Evolutionary conservation across 23 tunicate species (phyloP).

Genomic region (Diplosoma virens): DNA sequence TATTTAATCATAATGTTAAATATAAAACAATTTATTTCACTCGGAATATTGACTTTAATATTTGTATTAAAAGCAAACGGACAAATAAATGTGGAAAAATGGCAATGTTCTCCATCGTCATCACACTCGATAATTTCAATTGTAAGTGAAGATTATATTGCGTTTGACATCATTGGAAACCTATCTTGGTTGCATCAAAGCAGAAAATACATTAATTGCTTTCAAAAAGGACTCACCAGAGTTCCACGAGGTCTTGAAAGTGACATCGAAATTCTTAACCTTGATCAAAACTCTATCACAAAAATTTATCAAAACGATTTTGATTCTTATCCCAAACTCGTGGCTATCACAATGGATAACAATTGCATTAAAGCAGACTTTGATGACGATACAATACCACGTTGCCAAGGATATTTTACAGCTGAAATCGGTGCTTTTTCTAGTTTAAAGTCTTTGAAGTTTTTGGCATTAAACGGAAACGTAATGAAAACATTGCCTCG

Average conservation of each 20-base stretch:
- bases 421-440: background rate
- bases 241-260: background rate
- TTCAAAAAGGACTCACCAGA: slow-evolving; percentile 5
- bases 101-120: no score
- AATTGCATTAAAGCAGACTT: background rate
- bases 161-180: background rate
- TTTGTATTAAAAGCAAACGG: no score
- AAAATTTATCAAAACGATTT: background rate
- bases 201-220: background rate
- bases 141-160: no score
- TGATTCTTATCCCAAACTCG: background rate
- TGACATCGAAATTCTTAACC: background rate
- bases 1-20: no score
- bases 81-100: no score
- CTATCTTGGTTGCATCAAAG: background rate
- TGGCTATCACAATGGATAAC: background rate
- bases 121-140: no score
- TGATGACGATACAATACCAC: background rate
- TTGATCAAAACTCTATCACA: slow-evolving; percentile 6
- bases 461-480: background rate
- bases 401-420: background rate
- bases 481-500: background rate
- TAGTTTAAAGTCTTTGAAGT: background rate
- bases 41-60: no score
- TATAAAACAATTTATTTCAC: no score